Conservation (phyloP, 2,797 vertebrate genomes). For the Pangasius larnaudii region DNA sequence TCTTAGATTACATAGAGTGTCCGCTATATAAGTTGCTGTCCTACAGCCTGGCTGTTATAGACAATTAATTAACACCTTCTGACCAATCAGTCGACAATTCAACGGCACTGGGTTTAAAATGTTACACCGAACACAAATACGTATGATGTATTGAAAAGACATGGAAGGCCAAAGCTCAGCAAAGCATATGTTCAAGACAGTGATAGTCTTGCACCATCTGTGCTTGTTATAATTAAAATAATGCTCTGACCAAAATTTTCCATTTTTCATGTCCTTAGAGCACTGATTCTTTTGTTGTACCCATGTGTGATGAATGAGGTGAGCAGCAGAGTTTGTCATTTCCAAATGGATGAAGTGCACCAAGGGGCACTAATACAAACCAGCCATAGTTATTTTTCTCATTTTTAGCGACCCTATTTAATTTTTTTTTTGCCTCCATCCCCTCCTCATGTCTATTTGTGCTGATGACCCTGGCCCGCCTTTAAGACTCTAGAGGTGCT, state of each 20-base stretch:
- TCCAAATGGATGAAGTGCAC: constrained; percentile 23
- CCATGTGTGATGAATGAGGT: constrained; percentile 26
- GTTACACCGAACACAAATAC: background rate
- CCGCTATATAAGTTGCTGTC: background rate
- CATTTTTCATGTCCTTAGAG: constrained; percentile 5
- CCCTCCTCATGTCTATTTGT: background rate
- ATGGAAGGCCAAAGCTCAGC: background rate
- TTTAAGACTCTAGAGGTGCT: constrained; percentile 24
- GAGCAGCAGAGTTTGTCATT: constrained; percentile 15
- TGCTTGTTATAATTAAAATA: constrained; percentile 6
- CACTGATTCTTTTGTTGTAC: constrained; percentile 25
- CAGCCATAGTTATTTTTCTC: background rate
- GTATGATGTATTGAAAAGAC: background rate
- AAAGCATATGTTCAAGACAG: background rate
- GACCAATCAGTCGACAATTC: background rate
- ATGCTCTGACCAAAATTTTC: background rate
- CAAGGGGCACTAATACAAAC: constrained; percentile 2
- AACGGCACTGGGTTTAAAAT: background rate
- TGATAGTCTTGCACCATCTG: constrained; percentile 1
- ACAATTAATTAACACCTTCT: background rate
- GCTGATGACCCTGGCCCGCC: constrained; percentile 18
- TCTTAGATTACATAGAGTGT: background rate
- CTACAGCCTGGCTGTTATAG: background rate
- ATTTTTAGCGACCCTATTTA: background rate
- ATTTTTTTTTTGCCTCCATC: background rate